Base-by-base conservation (phyloP, 92 coral and sea anemone species). In the Diadumene lineata region DNA sequence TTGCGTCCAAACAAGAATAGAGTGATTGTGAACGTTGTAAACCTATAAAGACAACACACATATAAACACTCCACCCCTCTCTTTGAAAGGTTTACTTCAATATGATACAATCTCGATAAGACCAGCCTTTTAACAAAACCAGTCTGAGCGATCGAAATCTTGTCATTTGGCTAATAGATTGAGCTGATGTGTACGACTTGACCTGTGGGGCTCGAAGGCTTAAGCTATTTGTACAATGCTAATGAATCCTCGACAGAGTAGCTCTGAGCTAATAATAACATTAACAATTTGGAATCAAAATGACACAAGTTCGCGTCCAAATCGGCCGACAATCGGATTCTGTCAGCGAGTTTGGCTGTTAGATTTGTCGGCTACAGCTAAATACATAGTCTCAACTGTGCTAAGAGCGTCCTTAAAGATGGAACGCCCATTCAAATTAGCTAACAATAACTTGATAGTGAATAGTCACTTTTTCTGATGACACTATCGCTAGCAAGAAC, bases 361-460 rank as follows among this genome's bases (percentile, higher is more conserved):
- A 72, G 72, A 24, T 70, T 83, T 78, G 90, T 85, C 90, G 77
- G 66, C 70, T 78, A 74, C 86, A 91, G 78, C 86, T 88, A 91
- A 88, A 91, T 75, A 88, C 97, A 91, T 88, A 83, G 89, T 79
- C 90, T 91, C 92, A 80, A 65, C 92, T 70, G 55, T 68, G 77
- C 87, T 87, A 85, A 88, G 93, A 88, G 93, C 74, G 85, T 77
- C 89, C 97, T 91, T 78, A 72, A 91, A 71, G 65, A 29, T 80
- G 93, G 88, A 82, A 91, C 97, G 97, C 97, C 97, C 92, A 86
- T 89, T 66, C 78, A 88, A 91, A 91, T 91, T 91, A 90, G 93
- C 93, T 75, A 81, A 88, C 93, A 91, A 91, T 91, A 68, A 86
- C 87, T 89, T 80, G 88, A 88, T 90, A 90, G 86, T 90, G 85